Conservation (phyloP, 2,113 vertebrate genomes). For the Podarcis raffonei region DNA sequence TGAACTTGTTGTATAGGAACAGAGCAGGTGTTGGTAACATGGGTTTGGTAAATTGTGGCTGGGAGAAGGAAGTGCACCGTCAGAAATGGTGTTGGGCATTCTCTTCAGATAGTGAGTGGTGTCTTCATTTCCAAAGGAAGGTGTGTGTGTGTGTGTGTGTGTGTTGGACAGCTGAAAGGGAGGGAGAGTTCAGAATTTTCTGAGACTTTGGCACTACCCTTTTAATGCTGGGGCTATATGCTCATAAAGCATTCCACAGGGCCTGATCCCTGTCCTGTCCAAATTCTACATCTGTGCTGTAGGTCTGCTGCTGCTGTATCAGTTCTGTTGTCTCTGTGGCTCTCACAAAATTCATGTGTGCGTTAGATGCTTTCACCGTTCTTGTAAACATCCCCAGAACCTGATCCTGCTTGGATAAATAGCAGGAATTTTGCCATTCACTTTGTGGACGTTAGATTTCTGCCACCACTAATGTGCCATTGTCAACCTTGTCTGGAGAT, state of each 20-base stretch:
- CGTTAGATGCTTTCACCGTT: not conserved
- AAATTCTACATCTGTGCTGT: not conserved
- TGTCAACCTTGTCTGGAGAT: rapidly evolving
- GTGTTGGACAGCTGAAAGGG: not conserved
- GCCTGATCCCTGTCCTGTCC: rapidly evolving
- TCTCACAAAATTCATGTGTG: not conserved
- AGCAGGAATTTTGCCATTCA: not conserved
- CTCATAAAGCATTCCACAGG: not conserved
- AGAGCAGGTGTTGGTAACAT: not conserved
- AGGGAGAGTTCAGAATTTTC: not conserved
- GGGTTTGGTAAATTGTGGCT: not conserved
- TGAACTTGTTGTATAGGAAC: not conserved
- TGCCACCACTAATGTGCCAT: not conserved
- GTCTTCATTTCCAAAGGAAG: not conserved
- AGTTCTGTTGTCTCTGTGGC: not conserved
- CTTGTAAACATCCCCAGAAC: not conserved
- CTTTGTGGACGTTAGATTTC: not conserved
- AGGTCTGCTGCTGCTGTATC: not conserved
- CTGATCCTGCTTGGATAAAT: not conserved
- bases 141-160: not conserved
- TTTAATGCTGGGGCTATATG: not conserved
- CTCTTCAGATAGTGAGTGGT: not conserved
- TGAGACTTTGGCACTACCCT: not conserved
- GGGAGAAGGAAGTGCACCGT: not conserved
- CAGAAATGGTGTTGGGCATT: not conserved